Evolutionary conservation across 2,113 vertebrate genomes (phyloP), one percentile per base, ranked within the genome.

Genomic region (Hemibagrus wyckioides): DNA sequence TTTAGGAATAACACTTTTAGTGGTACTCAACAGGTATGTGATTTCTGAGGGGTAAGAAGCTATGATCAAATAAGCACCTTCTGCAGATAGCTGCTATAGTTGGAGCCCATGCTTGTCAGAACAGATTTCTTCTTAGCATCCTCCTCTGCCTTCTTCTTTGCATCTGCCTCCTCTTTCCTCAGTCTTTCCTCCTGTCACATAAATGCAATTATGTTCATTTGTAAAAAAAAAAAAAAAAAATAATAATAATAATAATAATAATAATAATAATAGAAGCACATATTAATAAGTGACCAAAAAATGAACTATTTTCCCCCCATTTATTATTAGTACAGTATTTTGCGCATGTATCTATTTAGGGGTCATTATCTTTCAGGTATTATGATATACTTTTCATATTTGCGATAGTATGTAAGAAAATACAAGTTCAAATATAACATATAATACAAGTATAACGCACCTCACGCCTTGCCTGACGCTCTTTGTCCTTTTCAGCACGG

Each of bases 111-210:
- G 95, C 94, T 98, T 83, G 97, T 95, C 89, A 99, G 94, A 56
- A 97, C 98, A 30, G 98, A 99, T 94, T 99, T 99, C 95, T 99
- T 99, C 95, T 99, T 99, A 28, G 97, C 87, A 1, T 99, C 98
- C 0, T 99, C 98, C 76, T 97, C 98, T 3, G 96, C 96, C 88
- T 93, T 96, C 94, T 97, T 96, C 95, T 97, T 97, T 84, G 94
- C 94, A 0, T 99, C 98, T 23, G 94, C 90, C 92, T 99, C 98
- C 94, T 99, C 98, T 93, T 92, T 96, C 75, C 94, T 94, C 92
- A 95, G 96, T 89, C 98, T 98, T 92, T 99, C 98, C 88, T 99
- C 98, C 98, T 99, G 89, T n/a, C 10, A 84, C 17, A 81, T 44
- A 21, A 21, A 71, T 69, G 59, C 4, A 61, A 39, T 19, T 44